Conservation (phyloP, 2,113 vertebrate genomes). For the Nesospiza acunhae region DNA sequence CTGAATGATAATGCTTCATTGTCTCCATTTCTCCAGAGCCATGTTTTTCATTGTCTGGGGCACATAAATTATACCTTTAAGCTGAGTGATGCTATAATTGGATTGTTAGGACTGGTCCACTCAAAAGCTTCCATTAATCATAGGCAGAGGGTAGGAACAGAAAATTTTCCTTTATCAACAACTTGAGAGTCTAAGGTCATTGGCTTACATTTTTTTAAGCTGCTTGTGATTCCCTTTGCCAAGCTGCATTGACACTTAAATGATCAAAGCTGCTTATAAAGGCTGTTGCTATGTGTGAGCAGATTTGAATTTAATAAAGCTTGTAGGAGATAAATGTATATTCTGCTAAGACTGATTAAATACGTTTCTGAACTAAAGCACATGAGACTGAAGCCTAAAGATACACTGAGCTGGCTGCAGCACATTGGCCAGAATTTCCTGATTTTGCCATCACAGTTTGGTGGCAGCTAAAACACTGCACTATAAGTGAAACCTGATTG, state of each 20-base stretch:
- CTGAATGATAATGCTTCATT: constrained; percentile 21
- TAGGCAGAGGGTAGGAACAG: background rate
- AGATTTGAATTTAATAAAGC: constrained; percentile 68
- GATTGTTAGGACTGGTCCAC: constrained; percentile 44
- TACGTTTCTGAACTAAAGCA: constrained; percentile 13
- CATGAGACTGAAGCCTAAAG: background rate
- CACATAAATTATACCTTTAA: constrained; percentile 51
- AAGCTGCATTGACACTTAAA: constrained; percentile 64
- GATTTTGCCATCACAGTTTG: background rate
- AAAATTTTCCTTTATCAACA: constrained; percentile 58
- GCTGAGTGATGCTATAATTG: constrained; percentile 50
- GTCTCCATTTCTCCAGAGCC: constrained; percentile 30
- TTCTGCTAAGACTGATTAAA: constrained; percentile 48
- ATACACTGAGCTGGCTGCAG: background rate
- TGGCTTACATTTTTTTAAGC: constrained; percentile 64
- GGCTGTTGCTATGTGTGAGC: constrained; percentile 68
- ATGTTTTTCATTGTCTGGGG: constrained; percentile 48
- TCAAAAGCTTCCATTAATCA: constrained; percentile 54
- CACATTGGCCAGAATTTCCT: constrained; percentile 13
- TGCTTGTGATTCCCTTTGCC: constrained; percentile 59
- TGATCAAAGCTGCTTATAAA: constrained; percentile 63
- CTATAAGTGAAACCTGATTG: background rate
- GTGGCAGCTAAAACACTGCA: background rate
- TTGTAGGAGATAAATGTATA: constrained; percentile 44
- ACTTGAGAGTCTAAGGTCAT: constrained; percentile 54